Conservation (phyloP, 2,888 invertebrate species). For the Camponotus fellah region DNA sequence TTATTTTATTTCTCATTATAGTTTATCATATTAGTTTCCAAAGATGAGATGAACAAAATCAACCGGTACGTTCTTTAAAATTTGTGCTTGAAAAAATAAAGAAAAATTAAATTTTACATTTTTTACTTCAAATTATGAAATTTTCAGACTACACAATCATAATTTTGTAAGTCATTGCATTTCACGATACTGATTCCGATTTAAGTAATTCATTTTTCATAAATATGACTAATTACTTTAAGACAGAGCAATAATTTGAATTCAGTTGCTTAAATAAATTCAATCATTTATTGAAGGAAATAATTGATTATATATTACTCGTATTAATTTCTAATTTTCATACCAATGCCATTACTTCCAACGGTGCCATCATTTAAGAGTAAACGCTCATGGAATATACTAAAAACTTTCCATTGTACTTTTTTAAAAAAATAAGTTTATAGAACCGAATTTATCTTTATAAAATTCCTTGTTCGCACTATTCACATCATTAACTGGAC, state of each 20-base stretch:
- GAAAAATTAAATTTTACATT: not conserved
- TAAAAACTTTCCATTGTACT: not conserved
- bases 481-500: not conserved
- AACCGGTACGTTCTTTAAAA: not conserved
- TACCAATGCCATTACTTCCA: not conserved
- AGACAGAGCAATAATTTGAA: not conserved
- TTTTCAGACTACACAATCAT: not conserved
- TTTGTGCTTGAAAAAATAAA: not conserved
- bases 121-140: not conserved
- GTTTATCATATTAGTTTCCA: not conserved
- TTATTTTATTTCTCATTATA: not conserved
- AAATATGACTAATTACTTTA: too few species aligned
- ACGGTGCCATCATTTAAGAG: too few species aligned
- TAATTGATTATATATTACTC: not conserved
- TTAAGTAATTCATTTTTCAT: constrained; percentile 11
- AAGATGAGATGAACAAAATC: not conserved
- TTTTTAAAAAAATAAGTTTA: not conserved
- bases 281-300: not conserved
- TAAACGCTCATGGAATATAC: not conserved
- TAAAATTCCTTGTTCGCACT: not conserved
- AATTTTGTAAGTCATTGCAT: not conserved
- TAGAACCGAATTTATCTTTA: not conserved
- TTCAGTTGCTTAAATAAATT: not conserved
- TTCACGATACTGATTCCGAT: not conserved
- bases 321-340: not conserved